Base-by-base conservation (phyloP, 2,113 vertebrate genomes). In the Alligator mississippiensis region DNA sequence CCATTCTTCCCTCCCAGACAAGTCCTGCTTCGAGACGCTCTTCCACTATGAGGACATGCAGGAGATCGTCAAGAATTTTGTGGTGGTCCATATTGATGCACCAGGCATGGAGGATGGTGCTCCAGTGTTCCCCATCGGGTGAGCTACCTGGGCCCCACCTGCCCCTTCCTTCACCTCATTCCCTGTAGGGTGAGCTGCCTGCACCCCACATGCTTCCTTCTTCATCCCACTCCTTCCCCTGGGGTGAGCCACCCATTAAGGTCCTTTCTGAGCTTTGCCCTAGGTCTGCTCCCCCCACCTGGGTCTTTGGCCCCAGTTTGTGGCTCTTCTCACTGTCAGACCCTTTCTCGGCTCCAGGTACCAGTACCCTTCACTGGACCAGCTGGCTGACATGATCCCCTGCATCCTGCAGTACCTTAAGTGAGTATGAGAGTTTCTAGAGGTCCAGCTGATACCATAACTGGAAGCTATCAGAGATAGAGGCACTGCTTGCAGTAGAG, bases 51-150 rank as follows among this genome's bases (percentile, higher is more conserved):
- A 98, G 91, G 99, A 99, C 93, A 99, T 99, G 99, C 98, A 99
- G 97, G 99, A 99, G 97, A 99, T 99, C 12, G 98, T 99, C 82
- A 99, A 99, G 98, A 99, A 98, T 94, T 99, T 99, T 82, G 98
- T 98, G 77, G 97, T 99, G 93, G 98, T 99, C 86, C 98, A 99
- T 28, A 96, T 99, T 18, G 98, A 99, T 9, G 98, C 98, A 12
- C 99, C 99, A 7, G 99, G 99, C 63, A 99, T 99, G 94, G 98
- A 99, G 97, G 98, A 99, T 6, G 98, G 98, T 6, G 98, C 98
- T 1, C 97, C 98, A 3, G 89, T 96, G 68, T 99, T 98, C 96
- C 98, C 99, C 60, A 13, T 97, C 58, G 98, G 98, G 95, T 74
- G 54, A n/a, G 12, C 85, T 77, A 58, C 70, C 24, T 59, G 89